A percentile compares a stretch with the other conserved stretches of the same genome.
phyloP scores from a whole-genome alignment of 1,140 invertebrate species.

The Sitodiplosis mosellana region DNA sequence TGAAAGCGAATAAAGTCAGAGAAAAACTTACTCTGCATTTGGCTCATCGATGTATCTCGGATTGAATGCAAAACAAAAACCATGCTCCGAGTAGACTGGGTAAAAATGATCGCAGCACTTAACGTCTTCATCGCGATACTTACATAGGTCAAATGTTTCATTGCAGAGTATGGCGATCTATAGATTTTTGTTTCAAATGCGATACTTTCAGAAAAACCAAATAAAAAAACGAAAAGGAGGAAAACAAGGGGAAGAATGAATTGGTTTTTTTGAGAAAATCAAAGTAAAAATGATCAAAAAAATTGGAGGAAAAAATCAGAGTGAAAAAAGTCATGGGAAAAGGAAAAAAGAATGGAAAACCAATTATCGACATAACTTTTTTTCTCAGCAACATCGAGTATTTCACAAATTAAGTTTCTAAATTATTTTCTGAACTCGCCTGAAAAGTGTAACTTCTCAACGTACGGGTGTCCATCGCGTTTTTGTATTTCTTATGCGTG shows the following conservation, averaged over 20 bases:
- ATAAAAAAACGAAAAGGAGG: too few relatives aligned
- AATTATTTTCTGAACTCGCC: conserved; percentile 3
- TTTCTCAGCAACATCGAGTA: too few relatives aligned
- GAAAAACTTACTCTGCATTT: conserved; percentile 14
- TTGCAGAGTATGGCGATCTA: conserved; percentile 35
- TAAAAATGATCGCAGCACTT: conserved; percentile 38
- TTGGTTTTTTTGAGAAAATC: too few relatives aligned
- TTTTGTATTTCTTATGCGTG: conserved; percentile 2
- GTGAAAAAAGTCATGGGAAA: too few relatives aligned
- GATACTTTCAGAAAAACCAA: too few relatives aligned
- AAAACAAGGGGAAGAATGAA: too few relatives aligned
- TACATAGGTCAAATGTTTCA: conserved; percentile 33
- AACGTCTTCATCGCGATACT: conserved; percentile 38
- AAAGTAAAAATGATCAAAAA: too few relatives aligned
- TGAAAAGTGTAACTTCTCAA: conserved; percentile 16
- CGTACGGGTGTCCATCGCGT: conserved; percentile 10
- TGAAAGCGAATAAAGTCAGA: not conserved
- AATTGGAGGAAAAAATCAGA: too few relatives aligned
- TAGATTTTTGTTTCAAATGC: too few relatives aligned
- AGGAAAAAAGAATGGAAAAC: too few relatives aligned
- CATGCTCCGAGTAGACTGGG: conserved; percentile 46
- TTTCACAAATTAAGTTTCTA: conserved; percentile 3
- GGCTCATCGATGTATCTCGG: conserved; percentile 13
- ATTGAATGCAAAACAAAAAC: conserved; percentile 51
- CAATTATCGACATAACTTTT: too few relatives aligned